phyloP scores from a whole-genome alignment of 2,888 invertebrate species.

The Aleiodes leptofemur region DNA sequence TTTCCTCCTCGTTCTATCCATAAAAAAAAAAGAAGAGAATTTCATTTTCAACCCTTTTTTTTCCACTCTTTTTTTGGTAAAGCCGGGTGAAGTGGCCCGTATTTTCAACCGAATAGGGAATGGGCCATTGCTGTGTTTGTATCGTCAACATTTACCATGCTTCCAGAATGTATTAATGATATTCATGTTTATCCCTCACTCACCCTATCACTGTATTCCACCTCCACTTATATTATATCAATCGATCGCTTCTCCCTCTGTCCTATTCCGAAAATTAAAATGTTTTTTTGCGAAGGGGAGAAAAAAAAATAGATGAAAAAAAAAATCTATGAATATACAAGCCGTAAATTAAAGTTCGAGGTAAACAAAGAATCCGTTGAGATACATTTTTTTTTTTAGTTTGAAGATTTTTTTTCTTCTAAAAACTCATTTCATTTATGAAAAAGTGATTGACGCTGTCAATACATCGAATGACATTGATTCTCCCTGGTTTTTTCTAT shows the following conservation, averaged over 20 bases:
- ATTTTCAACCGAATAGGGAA: slow-evolving; percentile 11
- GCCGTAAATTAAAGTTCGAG: slow-evolving; percentile 4
- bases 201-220: slow-evolving; percentile 17
- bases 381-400: too few relatives aligned
- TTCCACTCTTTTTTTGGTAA: slow-evolving; percentile 20
- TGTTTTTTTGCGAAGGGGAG: not conserved
- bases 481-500: too few relatives aligned
- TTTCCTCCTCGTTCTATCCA: too few relatives aligned
- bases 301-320: too few relatives aligned
- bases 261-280: slow-evolving; percentile 12
- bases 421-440: too few relatives aligned
- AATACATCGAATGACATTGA: too few relatives aligned
- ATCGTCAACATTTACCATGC: slow-evolving; percentile 60
- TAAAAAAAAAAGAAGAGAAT: too few relatives aligned
- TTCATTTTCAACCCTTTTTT: not conserved
- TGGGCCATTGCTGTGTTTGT: slow-evolving; percentile 55
- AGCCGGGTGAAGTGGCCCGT: slow-evolving; percentile 31
- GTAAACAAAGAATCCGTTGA: too few relatives aligned
- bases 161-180: slow-evolving; percentile 60
- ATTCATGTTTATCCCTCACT: slow-evolving; percentile 51
- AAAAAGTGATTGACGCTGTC: too few relatives aligned
- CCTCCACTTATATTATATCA: slow-evolving; percentile 19
- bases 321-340: slow-evolving; percentile 21
- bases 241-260: slow-evolving; percentile 16
- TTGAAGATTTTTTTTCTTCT: too few relatives aligned